phyloP scores from a whole-genome alignment of 2,888 invertebrate genomes.

The Dinocampus coccinellae region DNA sequence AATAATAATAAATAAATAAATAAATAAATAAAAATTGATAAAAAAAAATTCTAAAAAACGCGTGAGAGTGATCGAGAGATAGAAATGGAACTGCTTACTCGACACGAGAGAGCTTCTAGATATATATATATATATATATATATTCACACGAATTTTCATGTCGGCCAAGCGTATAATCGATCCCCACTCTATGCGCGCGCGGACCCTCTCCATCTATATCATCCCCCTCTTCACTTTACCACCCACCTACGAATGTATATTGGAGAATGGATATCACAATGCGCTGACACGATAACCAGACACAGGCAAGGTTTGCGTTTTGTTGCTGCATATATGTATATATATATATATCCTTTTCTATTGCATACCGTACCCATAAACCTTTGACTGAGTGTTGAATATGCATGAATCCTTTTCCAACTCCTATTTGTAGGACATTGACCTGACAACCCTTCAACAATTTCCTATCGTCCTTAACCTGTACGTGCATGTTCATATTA shows the following conservation, averaged over 20 bases:
- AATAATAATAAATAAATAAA: slow-evolving; percentile 15
- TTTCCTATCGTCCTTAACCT: not conserved
- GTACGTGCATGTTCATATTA: not conserved
- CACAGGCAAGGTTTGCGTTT: slow-evolving; percentile 45
- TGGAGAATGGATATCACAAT: slow-evolving; percentile 45
- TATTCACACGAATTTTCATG: slow-evolving; percentile 34
- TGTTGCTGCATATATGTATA: slow-evolving; percentile 8
- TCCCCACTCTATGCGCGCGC: slow-evolving; percentile 28
- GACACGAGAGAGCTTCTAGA: slow-evolving; percentile 1
- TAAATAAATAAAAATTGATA: slow-evolving; percentile 20
- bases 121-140: not conserved
- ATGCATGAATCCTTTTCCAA: slow-evolving; percentile 56
- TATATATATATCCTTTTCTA: slow-evolving; percentile 4
- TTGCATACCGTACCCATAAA: not conserved
- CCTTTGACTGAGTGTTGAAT: slow-evolving; percentile 47
- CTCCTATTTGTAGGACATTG: slow-evolving; percentile 61
- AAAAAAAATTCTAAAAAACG: not conserved
- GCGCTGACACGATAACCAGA: slow-evolving; percentile 46
- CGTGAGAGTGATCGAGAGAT: no score
- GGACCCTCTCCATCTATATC: not conserved
- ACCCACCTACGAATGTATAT: slow-evolving; percentile 37
- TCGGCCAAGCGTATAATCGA: slow-evolving; percentile 43
- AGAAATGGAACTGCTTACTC: slow-evolving; percentile 16
- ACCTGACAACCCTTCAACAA: slow-evolving; percentile 52
- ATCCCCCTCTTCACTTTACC: not conserved